Base-by-base conservation (phyloP, 2,113 vertebrate genomes). In the Paracanthobrama guichenoti region DNA sequence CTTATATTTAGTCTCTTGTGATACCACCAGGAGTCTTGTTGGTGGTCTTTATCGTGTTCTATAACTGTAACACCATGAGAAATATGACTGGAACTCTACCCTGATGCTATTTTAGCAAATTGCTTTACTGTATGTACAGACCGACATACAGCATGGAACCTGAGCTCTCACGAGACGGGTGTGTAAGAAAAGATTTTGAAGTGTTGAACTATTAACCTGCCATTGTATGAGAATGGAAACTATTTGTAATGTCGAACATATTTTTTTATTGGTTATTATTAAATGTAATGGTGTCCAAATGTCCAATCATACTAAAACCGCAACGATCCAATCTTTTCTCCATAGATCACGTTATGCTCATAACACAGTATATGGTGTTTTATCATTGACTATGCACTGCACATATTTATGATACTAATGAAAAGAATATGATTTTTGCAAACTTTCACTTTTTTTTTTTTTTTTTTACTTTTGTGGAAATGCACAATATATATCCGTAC, bases 101-200 rank as follows among this genome's bases (percentile, higher is more conserved):
- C 80, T 42, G 82, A 69, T 83, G 46, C 59, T 75, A 64, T 74
- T 84, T 81, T 66, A 85, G 67, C 69, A 35, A 24, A 85, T 48
- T 87, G 77, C 26, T 73, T 78, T 44, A 73, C 73, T 75, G 48
- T 75, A 75, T 86, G 60, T 50, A 18, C n/a, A 66, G 31, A 20
- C 22, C 28, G 73, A 71, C 31, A 42, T 81, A 84, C n/a, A 78
- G 64, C 2, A 7, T 57, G 80, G 53, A 87, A 75, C 57, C 24
- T 31, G 57, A 77, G 77, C 84, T 82, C 18, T 77, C 73, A 50
- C 77, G 44, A 64, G 64, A 78, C 55, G 18, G 73, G 59, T 55
- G 50, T 83, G 79, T 75, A 74, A 75, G 83, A 59, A 88, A 87
- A 77, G 53, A 81, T 74, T 83, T 24, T 10, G 28, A 62, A 87